Conservation (phyloP, 1,140 invertebrate genomes). For the Trialeurodes vaporariorum region DNA sequence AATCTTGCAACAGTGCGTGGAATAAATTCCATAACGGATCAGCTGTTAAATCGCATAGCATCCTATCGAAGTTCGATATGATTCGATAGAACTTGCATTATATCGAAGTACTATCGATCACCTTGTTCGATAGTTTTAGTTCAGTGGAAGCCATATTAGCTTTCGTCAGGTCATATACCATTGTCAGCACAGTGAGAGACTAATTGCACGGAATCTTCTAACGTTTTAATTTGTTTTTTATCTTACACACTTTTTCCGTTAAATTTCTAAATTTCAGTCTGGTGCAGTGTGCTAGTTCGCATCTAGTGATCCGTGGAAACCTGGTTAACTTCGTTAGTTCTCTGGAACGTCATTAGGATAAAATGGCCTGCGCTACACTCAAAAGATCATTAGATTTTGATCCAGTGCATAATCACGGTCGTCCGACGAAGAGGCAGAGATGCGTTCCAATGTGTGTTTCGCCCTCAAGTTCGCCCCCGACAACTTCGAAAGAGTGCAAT, state of each 20-base stretch:
- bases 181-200: not conserved
- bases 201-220: not conserved
- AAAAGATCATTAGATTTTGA: slow-evolving; percentile 90
- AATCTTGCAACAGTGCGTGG: too few species aligned
- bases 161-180: not conserved
- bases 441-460: slow-evolving; percentile 70
- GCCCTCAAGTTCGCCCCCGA: slow-evolving; percentile 48
- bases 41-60: not conserved
- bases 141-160: not conserved
- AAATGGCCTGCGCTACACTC: slow-evolving; percentile 88
- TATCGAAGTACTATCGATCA: not conserved
- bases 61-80: not conserved
- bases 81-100: too few species aligned
- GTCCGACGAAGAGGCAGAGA: slow-evolving; percentile 73
- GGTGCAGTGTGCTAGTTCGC: not conserved
- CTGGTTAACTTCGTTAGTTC: not conserved
- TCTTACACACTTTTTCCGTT: not conserved
- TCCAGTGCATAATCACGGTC: slow-evolving; percentile 62
- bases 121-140: not conserved
- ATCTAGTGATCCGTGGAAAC: not conserved
- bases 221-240: not conserved
- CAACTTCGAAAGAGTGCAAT: slow-evolving; percentile 38
- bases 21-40: not conserved
- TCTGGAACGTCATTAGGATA: not conserved
- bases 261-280: too few species aligned